Evolutionary conservation across 2,888 invertebrate genomes (phyloP), one percentile per base, ranked within the genome.

Genomic region (Crossocerus cetratus): DNA sequence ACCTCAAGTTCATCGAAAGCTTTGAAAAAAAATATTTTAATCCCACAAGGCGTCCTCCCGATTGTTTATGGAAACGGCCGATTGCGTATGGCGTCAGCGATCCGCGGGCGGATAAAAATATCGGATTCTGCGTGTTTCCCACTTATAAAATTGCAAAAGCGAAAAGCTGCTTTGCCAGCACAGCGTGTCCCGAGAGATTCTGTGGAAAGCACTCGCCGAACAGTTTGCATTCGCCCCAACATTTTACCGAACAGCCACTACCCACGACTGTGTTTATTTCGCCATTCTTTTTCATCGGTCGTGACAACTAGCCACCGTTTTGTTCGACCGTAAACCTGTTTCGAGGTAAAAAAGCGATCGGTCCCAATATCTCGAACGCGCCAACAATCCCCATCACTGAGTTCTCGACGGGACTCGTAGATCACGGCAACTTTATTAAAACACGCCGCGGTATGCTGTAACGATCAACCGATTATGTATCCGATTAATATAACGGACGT

Each of bases 221-320:
- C 11, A 43, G 18, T 59, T 23, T n/a, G 59, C 59, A 43, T 5
- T 32, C 11, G 43, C 11, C 13, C 45, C 4, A 16, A 59, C 14
- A 44, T 43, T 21, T 3, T 32, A 4, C 32, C 32, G 32, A 32
- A 32, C 32, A 32, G 32, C 11, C 32, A 32, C 32, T 32, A 32
- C 32, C 32, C 1, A 4, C n/a, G n/a, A 8, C 32, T 32, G 8
- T 32, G 11, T 32, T 32, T 32, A 70, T 68, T 65, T 65, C 62
- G 56, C 55, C 53, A 8, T 56, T 22, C 18, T 13, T 45, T 20
- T 54, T n/a, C 22, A 44, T 68, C 44, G 58, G 62, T 42, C 43
- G 23, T 5, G 16, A 54, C 68, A 56, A 63, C 69, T 16, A 71
- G 68, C 62, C 44, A 32, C 64, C 42, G 61, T 67, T 66, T 69